Conservation (phyloP, 2,113 vertebrate genomes). For the Ochotona princeps region DNA sequence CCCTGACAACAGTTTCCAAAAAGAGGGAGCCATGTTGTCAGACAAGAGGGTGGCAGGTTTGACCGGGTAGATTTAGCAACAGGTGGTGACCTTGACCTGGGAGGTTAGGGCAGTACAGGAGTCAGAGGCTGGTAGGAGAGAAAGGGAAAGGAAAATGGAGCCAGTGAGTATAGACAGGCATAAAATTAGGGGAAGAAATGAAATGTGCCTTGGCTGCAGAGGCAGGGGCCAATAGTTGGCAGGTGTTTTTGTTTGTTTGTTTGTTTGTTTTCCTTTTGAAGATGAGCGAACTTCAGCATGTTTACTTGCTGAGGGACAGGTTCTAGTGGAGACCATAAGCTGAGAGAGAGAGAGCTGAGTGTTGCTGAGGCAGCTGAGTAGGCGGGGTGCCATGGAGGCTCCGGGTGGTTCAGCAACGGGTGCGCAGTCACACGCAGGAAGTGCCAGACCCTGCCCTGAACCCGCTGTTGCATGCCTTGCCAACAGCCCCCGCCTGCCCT, state of each 20-base stretch:
- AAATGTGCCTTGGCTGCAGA: fast-evolving
- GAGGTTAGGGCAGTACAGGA: neutral
- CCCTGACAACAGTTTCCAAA: neutral
- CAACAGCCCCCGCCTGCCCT: neutral
- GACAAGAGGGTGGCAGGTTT: neutral
- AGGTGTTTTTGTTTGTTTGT: too few relatives aligned
- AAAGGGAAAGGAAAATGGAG: neutral
- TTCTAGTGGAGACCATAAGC: neutral
- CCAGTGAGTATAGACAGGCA: fast-evolving
- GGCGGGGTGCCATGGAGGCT: neutral
- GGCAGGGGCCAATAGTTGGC: too few relatives aligned
- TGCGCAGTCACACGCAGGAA: neutral
- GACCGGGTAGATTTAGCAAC: neutral
- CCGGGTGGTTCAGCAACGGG: neutral
- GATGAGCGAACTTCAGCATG: neutral
- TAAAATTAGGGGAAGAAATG: neutral
- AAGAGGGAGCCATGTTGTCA: neutral
- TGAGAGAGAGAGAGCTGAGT: neutral
- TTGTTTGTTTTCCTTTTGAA: neutral
- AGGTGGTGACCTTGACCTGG: neutral
- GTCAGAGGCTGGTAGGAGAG: neutral
- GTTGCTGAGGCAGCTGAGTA: neutral
- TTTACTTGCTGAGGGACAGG: neutral
- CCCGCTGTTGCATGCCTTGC: neutral
- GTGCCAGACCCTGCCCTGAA: neutral